Evolutionary conservation across 2,113 vertebrate species (phyloP), one percentile per base, ranked within the genome.

Genomic region (Clarias batrachus): DNA sequence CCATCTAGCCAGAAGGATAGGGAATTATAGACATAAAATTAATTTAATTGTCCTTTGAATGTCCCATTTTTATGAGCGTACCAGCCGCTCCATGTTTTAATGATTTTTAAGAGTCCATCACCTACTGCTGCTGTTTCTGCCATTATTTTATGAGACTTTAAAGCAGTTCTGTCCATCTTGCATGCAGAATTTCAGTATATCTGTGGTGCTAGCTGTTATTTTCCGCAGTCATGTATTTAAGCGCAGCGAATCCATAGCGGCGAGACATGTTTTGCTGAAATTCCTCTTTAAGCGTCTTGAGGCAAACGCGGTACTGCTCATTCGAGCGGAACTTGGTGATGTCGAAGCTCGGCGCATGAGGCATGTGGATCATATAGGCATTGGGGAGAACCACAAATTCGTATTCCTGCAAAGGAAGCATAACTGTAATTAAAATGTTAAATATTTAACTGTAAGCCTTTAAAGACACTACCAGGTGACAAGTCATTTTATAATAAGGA

Each of bases 301-400:
- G 97, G 93, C 98, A 99, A 93, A 97, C 96, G 66, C 98, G 97
- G 93, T 99, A 99, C 96, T 99, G 98, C 95, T 99, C 99, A 93
- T 99, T 99, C 92, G 98, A 99, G 86, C 98, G 98, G 90, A 99
- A 99, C 96, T 99, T 99, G 91, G 98, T 99, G 95, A 99, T 99
- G 94, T 99, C 98, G 0, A 99, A 99, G 94, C 98, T 99, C 91
- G 98, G 98, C 0, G 98, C 97, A 0, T 99, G 98, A 0, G 98
- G 98, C 98, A 99, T 99, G 93, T 99, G 98, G 95, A 99, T 99
- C 98, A 99, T 99, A 93, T 97, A 99, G 89, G 98, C 98, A 0
- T 99, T 99, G 90, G 98, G 98, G 54, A 99, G 95, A 83, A 99
- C 98, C 0, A 95, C 97, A 93, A 99, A 99, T 91, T 99, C 98